phyloP scores from a whole-genome alignment of 2,888 invertebrate genomes.

The Augochlorella aurata region DNA sequence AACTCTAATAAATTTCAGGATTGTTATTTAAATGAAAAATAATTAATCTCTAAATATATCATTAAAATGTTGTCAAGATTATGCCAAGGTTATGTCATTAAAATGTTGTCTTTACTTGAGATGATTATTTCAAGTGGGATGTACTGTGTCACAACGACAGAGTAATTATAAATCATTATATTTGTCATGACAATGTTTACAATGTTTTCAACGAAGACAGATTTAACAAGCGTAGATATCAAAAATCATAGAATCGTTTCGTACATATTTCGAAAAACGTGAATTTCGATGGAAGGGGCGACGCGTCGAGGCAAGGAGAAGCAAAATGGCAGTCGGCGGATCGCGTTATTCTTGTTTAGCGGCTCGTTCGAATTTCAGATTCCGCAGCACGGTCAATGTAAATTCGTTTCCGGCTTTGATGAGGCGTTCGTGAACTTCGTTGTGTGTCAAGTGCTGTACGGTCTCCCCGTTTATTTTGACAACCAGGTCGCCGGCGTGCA shows the following conservation, averaged over 20 bases:
- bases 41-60: not conserved
- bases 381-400: slow-evolving; percentile 56
- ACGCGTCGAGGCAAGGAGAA: not conserved
- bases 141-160: not conserved
- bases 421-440: slow-evolving; percentile 60
- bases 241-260: slow-evolving; percentile 5
- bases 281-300: not conserved
- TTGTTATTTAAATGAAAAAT: not conserved
- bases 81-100: too few species aligned
- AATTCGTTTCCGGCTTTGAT: slow-evolving; percentile 60
- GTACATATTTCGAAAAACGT: not conserved
- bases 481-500: slow-evolving; percentile 67
- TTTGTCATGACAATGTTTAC: not conserved
- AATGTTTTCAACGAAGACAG: not conserved
- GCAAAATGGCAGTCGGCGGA: not conserved
- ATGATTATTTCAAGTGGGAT: not conserved
- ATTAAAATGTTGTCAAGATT: not conserved
- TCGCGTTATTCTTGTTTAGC: slow-evolving; percentile 23
- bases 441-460: slow-evolving; percentile 60
- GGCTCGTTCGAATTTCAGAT: slow-evolving; percentile 45
- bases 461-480: slow-evolving; percentile 62
- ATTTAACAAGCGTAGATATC: not conserved
- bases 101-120: not conserved
- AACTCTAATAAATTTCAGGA: too few species aligned
- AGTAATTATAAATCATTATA: not conserved